phyloP scores from a whole-genome alignment of 2,113 vertebrate genomes.

The Genyomyrus donnyi region DNA sequence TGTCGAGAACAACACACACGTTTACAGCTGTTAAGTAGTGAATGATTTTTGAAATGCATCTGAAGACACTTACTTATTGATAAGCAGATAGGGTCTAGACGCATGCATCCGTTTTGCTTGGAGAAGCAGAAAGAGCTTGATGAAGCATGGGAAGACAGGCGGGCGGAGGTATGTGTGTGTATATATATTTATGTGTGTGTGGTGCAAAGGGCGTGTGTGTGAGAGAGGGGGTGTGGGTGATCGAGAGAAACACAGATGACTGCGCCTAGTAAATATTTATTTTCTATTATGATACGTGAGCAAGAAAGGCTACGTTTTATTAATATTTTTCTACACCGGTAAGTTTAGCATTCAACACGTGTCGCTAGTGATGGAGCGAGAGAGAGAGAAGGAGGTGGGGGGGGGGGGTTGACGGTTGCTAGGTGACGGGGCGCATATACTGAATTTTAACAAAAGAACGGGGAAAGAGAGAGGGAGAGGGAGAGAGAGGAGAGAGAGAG shows the following conservation, averaged over 20 bases:
- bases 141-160: conserved; percentile 42
- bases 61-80: conserved; percentile 56
- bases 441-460: conserved; percentile 78
- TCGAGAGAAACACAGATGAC: conserved; percentile 56
- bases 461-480: conserved; percentile 60
- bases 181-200: conserved; percentile 27
- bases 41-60: conserved; percentile 19
- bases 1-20: neutral
- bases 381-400: conserved; percentile 37
- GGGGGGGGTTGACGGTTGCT: conserved; percentile 67
- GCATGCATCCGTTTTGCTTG: conserved; percentile 55
- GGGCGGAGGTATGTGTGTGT: conserved; percentile 7
- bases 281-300: conserved; percentile 63
- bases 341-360: conserved; percentile 82
- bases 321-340: conserved; percentile 67
- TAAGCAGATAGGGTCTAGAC: conserved; percentile 45
- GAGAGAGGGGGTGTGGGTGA: conserved; percentile 26
- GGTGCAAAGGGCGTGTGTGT: conserved; percentile 26
- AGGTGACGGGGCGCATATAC: conserved; percentile 74
- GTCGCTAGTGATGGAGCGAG: conserved; percentile 67
- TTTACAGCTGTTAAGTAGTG: neutral
- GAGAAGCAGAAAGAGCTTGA: conserved; percentile 60
- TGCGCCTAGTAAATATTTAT: conserved; percentile 73
- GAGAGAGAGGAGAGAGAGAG: conserved; percentile 40
- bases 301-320: conserved; percentile 57